Conservation (phyloP, 2,113 vertebrate species). For the Pterocles burchelli region DNA sequence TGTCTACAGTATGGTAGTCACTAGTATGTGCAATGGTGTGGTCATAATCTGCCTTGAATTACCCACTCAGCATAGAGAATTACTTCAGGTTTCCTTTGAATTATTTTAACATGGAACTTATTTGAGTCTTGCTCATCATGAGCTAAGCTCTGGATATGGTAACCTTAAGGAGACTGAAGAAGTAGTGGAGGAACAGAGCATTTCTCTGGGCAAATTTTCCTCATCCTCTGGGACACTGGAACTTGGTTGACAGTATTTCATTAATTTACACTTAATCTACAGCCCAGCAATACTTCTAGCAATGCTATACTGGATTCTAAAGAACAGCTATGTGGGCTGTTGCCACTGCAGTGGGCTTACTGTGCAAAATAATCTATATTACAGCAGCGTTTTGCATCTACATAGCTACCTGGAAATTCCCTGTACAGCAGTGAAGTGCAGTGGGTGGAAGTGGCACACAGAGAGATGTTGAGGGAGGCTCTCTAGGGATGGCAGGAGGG, state of each 20-base stretch:
- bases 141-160: not conserved
- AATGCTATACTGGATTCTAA: not conserved
- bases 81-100: not conserved
- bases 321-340: not conserved
- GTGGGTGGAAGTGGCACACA: not conserved
- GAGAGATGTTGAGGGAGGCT: not conserved
- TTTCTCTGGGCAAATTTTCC: not conserved
- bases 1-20: not conserved
- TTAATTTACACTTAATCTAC: not conserved
- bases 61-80: not conserved
- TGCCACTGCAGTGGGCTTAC: not conserved
- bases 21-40: not conserved
- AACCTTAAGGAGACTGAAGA: not conserved
- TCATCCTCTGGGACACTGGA: not conserved
- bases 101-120: not conserved
- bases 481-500: not conserved
- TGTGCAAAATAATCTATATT: not conserved
- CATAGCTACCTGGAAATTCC: conserved; percentile 50
- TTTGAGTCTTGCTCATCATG: not conserved
- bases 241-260: not conserved
- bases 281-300: not conserved
- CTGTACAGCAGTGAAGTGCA: not conserved
- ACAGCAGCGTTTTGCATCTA: not conserved
- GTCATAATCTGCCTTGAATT: not conserved
- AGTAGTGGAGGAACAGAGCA: not conserved